Base-by-base conservation (phyloP, 2,888 invertebrate genomes). In the Taphrorychus bicolor region DNA sequence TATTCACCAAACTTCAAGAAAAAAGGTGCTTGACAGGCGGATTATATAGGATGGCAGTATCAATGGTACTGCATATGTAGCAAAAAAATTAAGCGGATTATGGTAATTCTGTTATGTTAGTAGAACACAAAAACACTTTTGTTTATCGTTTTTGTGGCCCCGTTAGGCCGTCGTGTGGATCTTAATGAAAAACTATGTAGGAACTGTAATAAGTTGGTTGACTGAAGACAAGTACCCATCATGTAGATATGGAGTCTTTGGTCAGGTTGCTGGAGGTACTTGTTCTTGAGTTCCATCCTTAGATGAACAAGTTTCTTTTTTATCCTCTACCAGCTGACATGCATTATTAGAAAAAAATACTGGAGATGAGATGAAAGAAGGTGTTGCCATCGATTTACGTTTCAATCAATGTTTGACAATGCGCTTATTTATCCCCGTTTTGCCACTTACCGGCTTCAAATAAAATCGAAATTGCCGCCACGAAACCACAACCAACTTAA, bases 401-500 rank as follows among this genome's bases (percentile, higher is more conserved):
- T 32, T 7, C 9, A 32, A 32, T 9, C 32, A 32, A 7, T 32
- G 32, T 3, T 32, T 32, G 7, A 32, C 3, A 9, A 32, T 11
- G 32, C 32, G 11, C 32, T 11, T 32, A n/a, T 32, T 32, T 32
- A 32, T 32, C 32, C 11, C 32, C 32, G 32, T 32, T 32, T 32
- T 32, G 32, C 32, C 9, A 11, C 32, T 32, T 32, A 32, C 7
- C 32, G 11, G n/a, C n/a, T n/a, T 32, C 11, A 11, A 32, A 16
- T 45, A 14, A 45, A 45, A 45, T 5, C 17, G 1, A 45, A 45
- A 45, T 45, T 45, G 45, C 45, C 32, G 23, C 24, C 54, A 57
- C 56, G 41, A 51, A 63, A 63, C 63, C 57, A 21, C 57, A 57
- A 24, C 45, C 53, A 60, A 51, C 32, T 54, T 62, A 56, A 54